Percentiles rank a stretch among this genome's conserved stretches.
phyloP scores from a whole-genome alignment of 1,140 invertebrate genomes.

The Aphelinus certus region DNA sequence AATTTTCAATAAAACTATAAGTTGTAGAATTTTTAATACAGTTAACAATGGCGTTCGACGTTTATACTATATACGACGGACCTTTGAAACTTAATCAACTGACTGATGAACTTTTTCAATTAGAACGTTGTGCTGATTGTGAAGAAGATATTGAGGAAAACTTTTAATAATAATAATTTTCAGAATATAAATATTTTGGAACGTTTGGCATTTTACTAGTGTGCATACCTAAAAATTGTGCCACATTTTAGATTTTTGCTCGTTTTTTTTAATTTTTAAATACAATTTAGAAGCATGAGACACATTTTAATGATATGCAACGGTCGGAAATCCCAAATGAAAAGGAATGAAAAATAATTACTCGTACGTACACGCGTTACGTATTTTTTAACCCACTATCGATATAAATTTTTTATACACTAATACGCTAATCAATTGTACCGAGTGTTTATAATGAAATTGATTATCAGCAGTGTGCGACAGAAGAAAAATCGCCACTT shows the following conservation, averaged over 20 bases:
- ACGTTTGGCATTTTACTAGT: constrained; percentile 12
- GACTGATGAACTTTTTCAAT: constrained; percentile 25
- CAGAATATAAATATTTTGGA: not conserved
- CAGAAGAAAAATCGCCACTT: not conserved
- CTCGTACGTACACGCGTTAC: not conserved
- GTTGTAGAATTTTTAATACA: too few relatives aligned
- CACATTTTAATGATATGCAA: not conserved
- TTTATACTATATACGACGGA: not conserved
- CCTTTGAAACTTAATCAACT: not conserved
- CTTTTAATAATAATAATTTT: too few relatives aligned
- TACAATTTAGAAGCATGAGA: constrained; percentile 20
- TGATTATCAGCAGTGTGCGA: not conserved
- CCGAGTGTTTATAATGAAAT: constrained; percentile 7
- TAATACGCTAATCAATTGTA: not conserved
- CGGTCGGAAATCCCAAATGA: not conserved
- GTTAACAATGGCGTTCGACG: too few relatives aligned
- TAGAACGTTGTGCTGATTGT: constrained; percentile 8
- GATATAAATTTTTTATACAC: constrained; percentile 16
- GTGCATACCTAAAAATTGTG: constrained; percentile 13
- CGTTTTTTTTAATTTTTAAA: too few relatives aligned
- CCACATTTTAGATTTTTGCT: constrained; percentile 10
- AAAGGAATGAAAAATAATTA: constrained; percentile 4
- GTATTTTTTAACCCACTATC: constrained; percentile 30
- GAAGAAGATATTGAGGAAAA: not conserved
- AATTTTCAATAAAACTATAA: too few relatives aligned